Evolutionary conservation across 2,113 vertebrate species (phyloP), one percentile per base, ranked within the genome.

Genomic region (Tamias sibiricus): DNA sequence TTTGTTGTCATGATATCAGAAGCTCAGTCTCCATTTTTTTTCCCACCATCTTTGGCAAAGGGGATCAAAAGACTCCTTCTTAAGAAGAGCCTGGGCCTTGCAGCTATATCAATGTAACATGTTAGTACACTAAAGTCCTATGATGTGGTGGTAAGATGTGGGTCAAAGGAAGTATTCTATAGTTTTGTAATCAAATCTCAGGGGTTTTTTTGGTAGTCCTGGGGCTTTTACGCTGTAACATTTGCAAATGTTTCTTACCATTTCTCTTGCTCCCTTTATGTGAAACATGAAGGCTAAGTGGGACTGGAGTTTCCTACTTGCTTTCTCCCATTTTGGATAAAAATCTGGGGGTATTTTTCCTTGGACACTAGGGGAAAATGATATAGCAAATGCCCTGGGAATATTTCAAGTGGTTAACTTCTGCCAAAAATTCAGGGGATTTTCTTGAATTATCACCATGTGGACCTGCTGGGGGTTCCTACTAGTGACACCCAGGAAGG

Each of bases 191-290:
- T 44, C 26, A 37, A 42, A n/a, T 52, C 1, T 80, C 22, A 30
- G 8, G 0, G 8, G 1, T 7, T 8, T 52, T 80, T 47, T 37
- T 37, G 12, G 7, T 49, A 20, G 8, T 0, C 13, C 30, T 54
- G 7, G 0, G 35, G 3, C 5, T 5, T 1, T 3, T 40, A 1
- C 4, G 3, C 44, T 76, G 14, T 20, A 6, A 16, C 40, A 6
- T 62, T 83, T 32, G 62, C 22, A 90, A 72, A 49, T 76, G 14
- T 77, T 64, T 37, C 7, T 13, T 49, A 57, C 22, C 14, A 35
- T 19, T 62, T 91, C 22, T 62, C 54, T 20, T 26, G 26, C 28
- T 35, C 28, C 32, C 35, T 10, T 35, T 85, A 22, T 0, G 12
- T 68, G 74, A 95, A 14, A 72, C 0, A 40, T 14, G 40, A 87